These are phyloP conservation scores for Falco naumanni DNA, from an alignment of 2,797 vertebrate genomes.

Conservation along the genomic window DNA sequence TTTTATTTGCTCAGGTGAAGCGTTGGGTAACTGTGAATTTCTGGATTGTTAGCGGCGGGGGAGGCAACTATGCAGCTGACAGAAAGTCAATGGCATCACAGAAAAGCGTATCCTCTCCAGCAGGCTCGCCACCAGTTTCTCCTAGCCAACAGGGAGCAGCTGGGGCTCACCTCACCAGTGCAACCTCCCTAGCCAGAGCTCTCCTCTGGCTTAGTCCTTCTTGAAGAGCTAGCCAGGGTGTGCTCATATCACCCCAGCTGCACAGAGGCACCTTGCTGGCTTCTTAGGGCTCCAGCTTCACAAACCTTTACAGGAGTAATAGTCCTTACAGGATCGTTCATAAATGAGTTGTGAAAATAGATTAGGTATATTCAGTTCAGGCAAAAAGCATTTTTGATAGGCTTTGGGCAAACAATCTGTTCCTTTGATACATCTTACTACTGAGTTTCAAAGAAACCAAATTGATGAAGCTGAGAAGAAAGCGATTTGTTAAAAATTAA, in stretches of 20 bases:
- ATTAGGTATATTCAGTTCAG: slow-evolving; percentile 36
- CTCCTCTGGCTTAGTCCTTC: background rate
- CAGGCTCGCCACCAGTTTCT: background rate
- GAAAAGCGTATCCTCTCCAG: background rate
- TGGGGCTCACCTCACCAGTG: background rate
- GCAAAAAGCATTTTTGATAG: slow-evolving; percentile 32
- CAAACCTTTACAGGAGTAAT: background rate
- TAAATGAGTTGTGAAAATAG: slow-evolving; percentile 55
- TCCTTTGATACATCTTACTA: slow-evolving; percentile 59
- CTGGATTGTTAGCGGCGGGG: background rate
- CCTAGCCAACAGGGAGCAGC: background rate
- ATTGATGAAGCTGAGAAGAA: slow-evolving; percentile 57
- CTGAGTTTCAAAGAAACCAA: slow-evolving; percentile 58
- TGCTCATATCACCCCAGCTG: background rate
- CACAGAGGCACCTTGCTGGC: slow-evolving; percentile 34
- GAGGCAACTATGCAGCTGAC: background rate
- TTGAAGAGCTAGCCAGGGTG: background rate
- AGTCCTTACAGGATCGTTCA: slow-evolving; percentile 36
- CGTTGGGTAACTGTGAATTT: background rate
- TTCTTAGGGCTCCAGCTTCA: slow-evolving; percentile 13
- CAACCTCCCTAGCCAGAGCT: background rate
- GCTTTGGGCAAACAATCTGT: slow-evolving; percentile 54
- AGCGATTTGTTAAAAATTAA: slow-evolving; percentile 65
- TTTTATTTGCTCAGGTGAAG: slow-evolving; percentile 55
- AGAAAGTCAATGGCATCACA: slow-evolving; percentile 27